Evolutionary conservation across 2,888 invertebrate species (phyloP), one percentile per base, ranked within the genome.

Genomic region (Agonopterix arenella): DNA sequence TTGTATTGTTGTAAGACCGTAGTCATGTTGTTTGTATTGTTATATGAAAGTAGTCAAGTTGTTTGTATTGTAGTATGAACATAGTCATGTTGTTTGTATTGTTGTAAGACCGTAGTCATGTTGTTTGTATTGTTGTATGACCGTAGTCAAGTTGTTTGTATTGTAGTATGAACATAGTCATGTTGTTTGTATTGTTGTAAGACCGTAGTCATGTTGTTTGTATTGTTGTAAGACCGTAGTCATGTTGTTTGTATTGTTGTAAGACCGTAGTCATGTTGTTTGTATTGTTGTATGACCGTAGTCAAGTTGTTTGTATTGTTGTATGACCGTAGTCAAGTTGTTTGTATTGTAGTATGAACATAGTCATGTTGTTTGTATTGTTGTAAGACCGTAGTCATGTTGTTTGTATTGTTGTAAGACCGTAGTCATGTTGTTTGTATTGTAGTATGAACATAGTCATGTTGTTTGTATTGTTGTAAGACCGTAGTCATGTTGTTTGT

Each of bases 251-350:
- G n/a, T n/a, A n/a, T n/a, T n/a, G n/a, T n/a, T n/a, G n/a, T n/a
- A n/a, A n/a, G n/a, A n/a, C n/a, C n/a, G n/a, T n/a, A n/a, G n/a
- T n/a, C n/a, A n/a, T n/a, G n/a, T n/a, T n/a, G 18, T 18, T 18
- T 18, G 2, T 4, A 64, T 36, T 0, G 52, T 8, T 67, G 56
- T 3, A 76, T 46, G 2, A 56, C 51, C 2, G 49, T 9, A 64
- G 41, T 42, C 18, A n/a, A 2, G 18, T 18, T 18, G 18, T 38
- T 18, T 18, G 18, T 18, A 18, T 18, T n/a, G n/a, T n/a, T n/a
- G n/a, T n/a, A n/a, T n/a, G 18, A 18, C 1, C 18, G 18, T 18
- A 18, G 18, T 18, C 18, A 18, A 2, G n/a, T 38, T 38, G n/a
- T n/a, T n/a, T n/a, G n/a, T n/a, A n/a, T n/a, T n/a, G n/a, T n/a